These are phyloP conservation scores for Ptychodera flava DNA, from an alignment of 35 echinoderm and acorn worm genomes.

Conservation along the genomic window DNA sequence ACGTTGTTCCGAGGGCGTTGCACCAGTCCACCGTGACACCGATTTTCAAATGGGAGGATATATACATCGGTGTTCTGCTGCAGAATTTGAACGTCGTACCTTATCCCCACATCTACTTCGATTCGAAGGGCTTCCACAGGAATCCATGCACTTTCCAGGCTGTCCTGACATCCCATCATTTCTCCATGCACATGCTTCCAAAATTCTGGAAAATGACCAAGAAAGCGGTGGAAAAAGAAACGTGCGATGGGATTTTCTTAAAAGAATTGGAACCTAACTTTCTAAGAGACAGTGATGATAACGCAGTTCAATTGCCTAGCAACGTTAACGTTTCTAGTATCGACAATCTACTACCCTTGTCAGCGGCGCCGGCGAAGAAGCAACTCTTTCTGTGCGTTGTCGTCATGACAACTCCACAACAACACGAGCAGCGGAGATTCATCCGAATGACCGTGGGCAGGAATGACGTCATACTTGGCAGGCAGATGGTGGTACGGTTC, in stretches of 20 bases:
- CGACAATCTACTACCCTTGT: no score
- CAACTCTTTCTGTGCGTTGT: not conserved
- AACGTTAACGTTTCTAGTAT: no score
- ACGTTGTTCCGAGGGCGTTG: not conserved
- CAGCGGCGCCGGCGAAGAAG: no score
- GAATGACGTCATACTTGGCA: not conserved
- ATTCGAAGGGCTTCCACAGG: not conserved
- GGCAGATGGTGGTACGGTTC: not conserved
- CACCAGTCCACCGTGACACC: not conserved
- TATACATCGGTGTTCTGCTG: not conserved
- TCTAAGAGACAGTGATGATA: no score
- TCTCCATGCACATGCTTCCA: no score
- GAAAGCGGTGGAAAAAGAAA: no score
- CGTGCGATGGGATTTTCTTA: no score
- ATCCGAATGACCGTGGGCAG: not conserved
- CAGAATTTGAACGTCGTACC: not conserved
- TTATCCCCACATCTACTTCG: not conserved
- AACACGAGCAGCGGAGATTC: not conserved
- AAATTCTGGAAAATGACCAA: no score
- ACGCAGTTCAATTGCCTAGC: no score
- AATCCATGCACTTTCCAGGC: not conserved
- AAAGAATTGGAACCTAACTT: no score
- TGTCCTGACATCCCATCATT: not conserved
- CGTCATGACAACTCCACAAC: not conserved
- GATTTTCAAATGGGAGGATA: not conserved